Evolutionary conservation across 2,113 vertebrate genomes (phyloP), one percentile per base, ranked within the genome.

Genomic region (Aptenodytes forsteri): DNA sequence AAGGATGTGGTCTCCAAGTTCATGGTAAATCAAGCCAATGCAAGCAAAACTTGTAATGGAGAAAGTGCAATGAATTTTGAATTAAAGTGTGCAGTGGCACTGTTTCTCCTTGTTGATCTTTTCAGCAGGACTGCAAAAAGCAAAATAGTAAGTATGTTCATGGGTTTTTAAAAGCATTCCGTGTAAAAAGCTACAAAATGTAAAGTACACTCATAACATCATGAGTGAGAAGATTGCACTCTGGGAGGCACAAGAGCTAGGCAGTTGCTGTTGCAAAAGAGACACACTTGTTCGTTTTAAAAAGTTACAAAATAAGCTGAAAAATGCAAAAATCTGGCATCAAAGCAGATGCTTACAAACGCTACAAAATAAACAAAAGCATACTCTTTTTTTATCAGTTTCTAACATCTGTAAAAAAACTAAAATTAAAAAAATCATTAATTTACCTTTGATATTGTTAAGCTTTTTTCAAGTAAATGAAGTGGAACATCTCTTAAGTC

Each of bases 21-120:
- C 25, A 6, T 38, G 25, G 25, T 44, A 92, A 88, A 85, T 61
- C 32, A 88, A 88, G 90, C 88, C 94, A 96, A 83, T 0, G 27
- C 66, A 96, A 95, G 83, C 85, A 97, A 88, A 90, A 90, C 26
- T 56, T 72, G 88, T 25, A 92, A 83, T 20, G 58, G 58, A 77
- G 85, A 93, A 95, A 88, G 5, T 72, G 62, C 10, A 44, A 72
- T 36, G 65, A 61, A 87, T 87, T 87, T 58, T 66, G 42, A 93
- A 90, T 64, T 71, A 47, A 58, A 78, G 62, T 86, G 25, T n/a
- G 40, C 62, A 65, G 73, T 34, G 21, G 36, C 34, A 90, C 47
- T 56, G 40, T 32, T 85, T 50, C 75, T 86, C 38, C 81, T 42
- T 87, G 59, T 55, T 94, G 42, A 90, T 83, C 66, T 90, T 91